phyloP scores from a whole-genome alignment of 2,888 invertebrate genomes.

The Parnassius mnemosyne region DNA sequence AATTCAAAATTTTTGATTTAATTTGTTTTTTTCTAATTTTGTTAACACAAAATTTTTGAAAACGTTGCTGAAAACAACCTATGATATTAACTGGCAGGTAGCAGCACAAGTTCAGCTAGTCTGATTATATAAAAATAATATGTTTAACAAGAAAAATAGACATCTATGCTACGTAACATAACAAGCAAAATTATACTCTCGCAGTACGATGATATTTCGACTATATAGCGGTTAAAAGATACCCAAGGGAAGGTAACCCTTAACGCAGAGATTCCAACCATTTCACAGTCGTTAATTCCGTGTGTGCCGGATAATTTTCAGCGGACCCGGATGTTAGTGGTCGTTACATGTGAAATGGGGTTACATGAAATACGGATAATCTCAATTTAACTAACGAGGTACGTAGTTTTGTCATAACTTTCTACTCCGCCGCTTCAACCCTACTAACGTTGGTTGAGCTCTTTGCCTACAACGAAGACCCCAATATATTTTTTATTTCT shows the following conservation, averaged over 20 bases:
- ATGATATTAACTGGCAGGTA: too few species aligned
- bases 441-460: too few species aligned
- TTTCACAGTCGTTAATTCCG: slow-evolving; percentile 37
- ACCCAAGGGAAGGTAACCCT: slow-evolving; percentile 24
- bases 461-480: too few species aligned
- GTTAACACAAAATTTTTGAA: too few species aligned
- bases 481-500: too few species aligned
- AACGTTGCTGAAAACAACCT: too few species aligned
- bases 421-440: too few species aligned
- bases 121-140: background rate
- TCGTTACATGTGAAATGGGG: background rate
- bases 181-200: too few species aligned
- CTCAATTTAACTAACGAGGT: slow-evolving; percentile 6
- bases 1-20: too few species aligned
- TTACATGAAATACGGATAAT: background rate
- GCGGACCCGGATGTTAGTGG: slow-evolving; percentile 11
- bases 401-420: background rate
- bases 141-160: background rate
- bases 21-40: too few species aligned
- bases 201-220: background rate
- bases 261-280: slow-evolving; percentile 27
- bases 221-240: slow-evolving; percentile 4
- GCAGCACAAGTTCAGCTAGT: too few species aligned
- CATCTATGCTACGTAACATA: background rate
- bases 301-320: slow-evolving; percentile 25